Base-by-base conservation (phyloP, 2,113 vertebrate species). In the Mionectes macconnelli region DNA sequence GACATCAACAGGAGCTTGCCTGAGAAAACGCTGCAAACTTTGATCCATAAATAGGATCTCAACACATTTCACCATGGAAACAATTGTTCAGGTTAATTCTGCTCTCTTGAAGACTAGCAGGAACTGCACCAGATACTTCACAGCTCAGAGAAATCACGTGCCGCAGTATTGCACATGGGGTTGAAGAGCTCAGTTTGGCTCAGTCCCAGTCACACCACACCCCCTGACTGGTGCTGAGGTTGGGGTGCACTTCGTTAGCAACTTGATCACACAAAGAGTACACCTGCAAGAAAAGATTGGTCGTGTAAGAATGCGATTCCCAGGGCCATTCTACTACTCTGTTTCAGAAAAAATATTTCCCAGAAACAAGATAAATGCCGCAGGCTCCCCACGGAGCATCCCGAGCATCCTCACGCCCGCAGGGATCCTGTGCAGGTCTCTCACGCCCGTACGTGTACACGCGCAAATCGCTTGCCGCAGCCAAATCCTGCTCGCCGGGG, bases 21-120 rank as follows among this genome's bases (percentile, higher is more conserved):
- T 52, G 60, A 73, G 59, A 83, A 82, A 80, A 78, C 84, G 73
- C 87, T 95, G 85, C 62, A 72, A 69, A 79, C 77, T 86, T 82
- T 80, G 66, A 83, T 70, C 78, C 79, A 75, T 47, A 79, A 74
- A 90, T 50, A 95, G 60, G 39, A 64, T 87, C 87, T 76, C 56
- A 82, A 83, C 67, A 37, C 86, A 47, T 55, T 91, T 97, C 89
- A 90, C 96, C 95, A 93, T 93, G 96, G 96, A 96, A 96, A 97
- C 96, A 82, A 87, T 79, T 82, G 90, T 80, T 90, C 79, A 70
- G 78, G 73, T 76, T 91, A 85, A 87, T 85, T 67, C 90, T 47
- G 68, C 47, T 93, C 73, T 72, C 19, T 83, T 84, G 24, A 56
- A 82, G 77, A 53, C 6, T 28, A 69, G 59, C 84, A 81, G 52